These are phyloP conservation scores for Galeruca laticollis DNA, from an alignment of 2,888 invertebrate genomes.

Conservation along the genomic window DNA sequence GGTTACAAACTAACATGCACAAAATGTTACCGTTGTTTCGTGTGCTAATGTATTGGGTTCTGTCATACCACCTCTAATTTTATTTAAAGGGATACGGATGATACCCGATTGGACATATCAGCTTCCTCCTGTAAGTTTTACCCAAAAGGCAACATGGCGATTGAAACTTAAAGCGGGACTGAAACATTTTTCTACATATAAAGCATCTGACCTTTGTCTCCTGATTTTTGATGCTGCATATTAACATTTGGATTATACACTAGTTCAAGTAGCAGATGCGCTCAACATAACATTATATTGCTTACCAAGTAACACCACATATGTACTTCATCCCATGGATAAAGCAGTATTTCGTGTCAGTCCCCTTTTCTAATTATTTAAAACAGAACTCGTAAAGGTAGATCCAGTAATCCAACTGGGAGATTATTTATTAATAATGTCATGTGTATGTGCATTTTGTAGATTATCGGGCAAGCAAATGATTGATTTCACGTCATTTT, in stretches of 20 bases:
- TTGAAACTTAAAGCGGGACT: no score
- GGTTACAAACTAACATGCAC: slow-evolving; percentile 55
- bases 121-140: slow-evolving; percentile 52
- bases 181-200: slow-evolving; percentile 26
- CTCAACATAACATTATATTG: no score
- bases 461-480: no score
- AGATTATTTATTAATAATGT: no score
- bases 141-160: slow-evolving; percentile 24
- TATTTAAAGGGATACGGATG: slow-evolving; percentile 53
- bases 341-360: slow-evolving; percentile 12
- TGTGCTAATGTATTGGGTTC: slow-evolving; percentile 56
- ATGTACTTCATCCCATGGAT: slow-evolving; percentile 54
- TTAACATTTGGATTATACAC: slow-evolving; percentile 2
- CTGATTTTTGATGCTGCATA: slow-evolving; percentile 28
- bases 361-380: no score
- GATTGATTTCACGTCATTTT: no score
- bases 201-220: not conserved
- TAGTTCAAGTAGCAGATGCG: no score
- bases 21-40: slow-evolving; percentile 30
- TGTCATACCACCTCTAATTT: slow-evolving; percentile 55
- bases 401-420: no score
- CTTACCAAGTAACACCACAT: slow-evolving; percentile 62
- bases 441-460: no score
- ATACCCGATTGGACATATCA: slow-evolving; percentile 49
- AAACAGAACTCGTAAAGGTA: no score